Conservation (phyloP, 2,888 invertebrate species). For the Adelphocoris suturalis region DNA sequence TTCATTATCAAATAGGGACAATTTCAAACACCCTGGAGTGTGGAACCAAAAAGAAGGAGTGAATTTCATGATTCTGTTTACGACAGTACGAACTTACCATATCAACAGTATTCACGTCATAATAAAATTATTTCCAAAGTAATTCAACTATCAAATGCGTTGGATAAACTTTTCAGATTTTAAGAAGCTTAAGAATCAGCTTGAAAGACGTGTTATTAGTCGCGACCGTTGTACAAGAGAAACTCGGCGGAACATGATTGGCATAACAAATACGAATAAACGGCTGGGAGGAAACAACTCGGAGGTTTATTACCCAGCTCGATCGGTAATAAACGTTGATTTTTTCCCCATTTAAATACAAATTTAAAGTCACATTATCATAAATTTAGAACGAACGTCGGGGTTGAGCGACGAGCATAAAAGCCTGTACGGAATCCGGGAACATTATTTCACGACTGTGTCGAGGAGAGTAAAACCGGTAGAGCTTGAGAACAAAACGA, state of each 20-base stretch:
- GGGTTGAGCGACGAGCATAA: conserved; percentile 2
- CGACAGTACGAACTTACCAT: too few species aligned
- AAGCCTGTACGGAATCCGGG: neutral
- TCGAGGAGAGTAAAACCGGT: conserved; percentile 28
- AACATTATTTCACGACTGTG: conserved; percentile 28
- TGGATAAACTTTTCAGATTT: too few species aligned
- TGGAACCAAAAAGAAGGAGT: too few species aligned
- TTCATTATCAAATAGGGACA: too few species aligned
- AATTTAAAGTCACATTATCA: conserved; percentile 3
- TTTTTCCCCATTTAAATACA: conserved; percentile 4
- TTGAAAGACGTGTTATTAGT: neutral
- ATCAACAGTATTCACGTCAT: too few species aligned
- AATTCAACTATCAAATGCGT: too few species aligned
- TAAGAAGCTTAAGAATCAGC: too few species aligned
- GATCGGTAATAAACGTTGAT: neutral
- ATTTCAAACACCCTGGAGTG: too few species aligned
- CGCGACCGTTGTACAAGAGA: neutral
- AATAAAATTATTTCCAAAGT: too few species aligned
- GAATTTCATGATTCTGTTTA: too few species aligned
- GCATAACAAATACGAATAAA: neutral
- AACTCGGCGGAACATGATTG: neutral
- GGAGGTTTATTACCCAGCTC: neutral
- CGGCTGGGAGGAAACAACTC: neutral
- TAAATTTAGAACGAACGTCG: neutral
- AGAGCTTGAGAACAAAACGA: neutral